Percentiles rank a stretch among this genome's conserved stretches.
phyloP scores from a whole-genome alignment of 2,113 vertebrate genomes.

The Neopipo cinnamomea region DNA sequence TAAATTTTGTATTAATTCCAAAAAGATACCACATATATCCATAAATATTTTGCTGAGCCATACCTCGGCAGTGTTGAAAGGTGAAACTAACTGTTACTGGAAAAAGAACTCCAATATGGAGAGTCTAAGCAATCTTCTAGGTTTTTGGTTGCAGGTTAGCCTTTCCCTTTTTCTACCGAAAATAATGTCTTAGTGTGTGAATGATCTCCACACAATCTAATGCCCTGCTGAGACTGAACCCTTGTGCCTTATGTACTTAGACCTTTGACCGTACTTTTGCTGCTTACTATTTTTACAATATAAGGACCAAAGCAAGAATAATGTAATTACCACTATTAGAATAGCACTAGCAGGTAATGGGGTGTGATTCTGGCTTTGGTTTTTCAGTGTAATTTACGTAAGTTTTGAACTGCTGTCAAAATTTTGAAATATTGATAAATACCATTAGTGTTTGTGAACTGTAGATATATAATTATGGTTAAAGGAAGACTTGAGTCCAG shows the following conservation, averaged over 20 bases:
- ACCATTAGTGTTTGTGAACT: not conserved
- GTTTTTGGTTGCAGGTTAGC: not conserved
- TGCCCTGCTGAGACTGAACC: not conserved
- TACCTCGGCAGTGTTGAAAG: not conserved
- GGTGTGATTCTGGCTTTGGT: not conserved
- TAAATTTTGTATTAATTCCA: not conserved
- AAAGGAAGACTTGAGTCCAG: not conserved
- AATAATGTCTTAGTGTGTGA: not conserved
- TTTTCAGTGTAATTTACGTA: not conserved
- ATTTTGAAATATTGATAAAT: not conserved
- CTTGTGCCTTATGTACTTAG: not conserved
- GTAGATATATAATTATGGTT: not conserved
- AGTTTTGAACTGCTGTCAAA: not conserved
- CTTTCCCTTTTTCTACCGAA: not conserved
- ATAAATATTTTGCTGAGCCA: not conserved
- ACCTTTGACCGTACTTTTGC: not conserved
- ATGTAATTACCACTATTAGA: not conserved
- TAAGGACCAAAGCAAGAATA: not conserved
- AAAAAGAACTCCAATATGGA: not conserved
- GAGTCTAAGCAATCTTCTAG: not conserved
- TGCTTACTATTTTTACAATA: not conserved
- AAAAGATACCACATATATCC: not conserved
- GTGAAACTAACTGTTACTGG: not conserved
- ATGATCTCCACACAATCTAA: not conserved
- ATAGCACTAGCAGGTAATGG: not conserved